Percentiles rank a stretch among this genome's conserved stretches.
Conservation (phyloP, 2,888 invertebrate species). For the Scaptomyza flava region DNA sequence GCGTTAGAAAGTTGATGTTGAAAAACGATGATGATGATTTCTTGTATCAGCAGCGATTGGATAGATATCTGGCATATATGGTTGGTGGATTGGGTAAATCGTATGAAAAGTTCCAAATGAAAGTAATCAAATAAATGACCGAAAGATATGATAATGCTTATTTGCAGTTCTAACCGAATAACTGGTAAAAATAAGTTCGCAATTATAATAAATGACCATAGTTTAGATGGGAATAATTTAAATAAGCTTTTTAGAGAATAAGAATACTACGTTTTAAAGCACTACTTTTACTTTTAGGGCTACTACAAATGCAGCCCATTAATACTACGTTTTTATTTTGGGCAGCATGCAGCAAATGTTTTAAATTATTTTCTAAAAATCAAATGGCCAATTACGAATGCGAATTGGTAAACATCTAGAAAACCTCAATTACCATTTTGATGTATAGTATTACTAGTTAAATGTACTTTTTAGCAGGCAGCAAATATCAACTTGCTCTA, state of each 20-base stretch:
- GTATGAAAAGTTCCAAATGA: constrained; percentile 16
- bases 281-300: constrained; percentile 36
- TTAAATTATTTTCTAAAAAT: constrained; percentile 54
- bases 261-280: constrained; percentile 55
- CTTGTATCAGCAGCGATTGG: constrained; percentile 29
- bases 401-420: constrained; percentile 48
- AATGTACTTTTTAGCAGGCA: constrained; percentile 40
- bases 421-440: constrained; percentile 44
- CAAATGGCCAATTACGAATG: constrained; percentile 74
- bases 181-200: not conserved
- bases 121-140: constrained; percentile 5
- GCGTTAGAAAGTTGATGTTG: constrained; percentile 32
- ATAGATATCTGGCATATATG: constrained; percentile 16
- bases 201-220: constrained; percentile 4
- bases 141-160: not conserved
- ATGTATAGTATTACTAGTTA: constrained; percentile 7
- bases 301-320: constrained; percentile 26
- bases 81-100: constrained; percentile 15
- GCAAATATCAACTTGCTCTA: constrained; percentile 28
- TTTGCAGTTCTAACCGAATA: not conserved
- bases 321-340: constrained; percentile 29
- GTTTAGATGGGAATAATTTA: not conserved
- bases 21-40: constrained; percentile 19
- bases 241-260: constrained; percentile 13
- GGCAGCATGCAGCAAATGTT: constrained; percentile 57